Conservation (phyloP, 2,113 vertebrate species). For the Zosterops borbonicus region DNA sequence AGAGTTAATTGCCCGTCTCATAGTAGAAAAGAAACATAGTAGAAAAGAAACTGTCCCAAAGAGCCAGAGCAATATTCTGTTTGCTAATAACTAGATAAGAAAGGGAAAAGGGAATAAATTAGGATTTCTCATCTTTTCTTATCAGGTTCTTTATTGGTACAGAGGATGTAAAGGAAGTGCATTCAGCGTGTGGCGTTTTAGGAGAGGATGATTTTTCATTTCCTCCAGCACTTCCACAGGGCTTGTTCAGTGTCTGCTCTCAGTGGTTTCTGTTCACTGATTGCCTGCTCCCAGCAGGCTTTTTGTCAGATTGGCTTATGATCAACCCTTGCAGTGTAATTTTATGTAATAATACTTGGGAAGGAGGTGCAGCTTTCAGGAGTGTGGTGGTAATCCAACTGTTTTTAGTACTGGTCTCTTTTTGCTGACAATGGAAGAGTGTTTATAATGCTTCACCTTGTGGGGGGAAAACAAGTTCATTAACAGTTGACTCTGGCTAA, state of each 20-base stretch:
- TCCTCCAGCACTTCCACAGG: not conserved
- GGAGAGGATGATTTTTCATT: not conserved
- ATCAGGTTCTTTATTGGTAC: not conserved
- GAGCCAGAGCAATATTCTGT: not conserved
- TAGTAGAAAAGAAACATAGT: not conserved
- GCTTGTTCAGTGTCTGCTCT: not conserved
- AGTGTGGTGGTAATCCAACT: not conserved
- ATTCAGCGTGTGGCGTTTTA: not conserved
- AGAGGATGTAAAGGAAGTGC: not conserved
- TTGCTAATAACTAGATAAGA: constrained; percentile 26
- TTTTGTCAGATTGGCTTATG: constrained; percentile 34
- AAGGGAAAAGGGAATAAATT: not conserved
- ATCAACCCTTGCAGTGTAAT: not conserved
- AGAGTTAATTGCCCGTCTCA: not conserved
- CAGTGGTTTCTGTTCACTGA: not conserved
- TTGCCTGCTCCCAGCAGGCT: constrained; percentile 7
- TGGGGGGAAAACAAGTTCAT: not conserved
- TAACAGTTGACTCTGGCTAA: not conserved
- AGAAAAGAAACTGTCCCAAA: not conserved
- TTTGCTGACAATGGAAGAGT: not conserved
- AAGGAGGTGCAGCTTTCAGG: not conserved
- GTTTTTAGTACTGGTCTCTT: not conserved
- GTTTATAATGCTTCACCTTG: not conserved
- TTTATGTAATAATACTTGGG: not conserved
- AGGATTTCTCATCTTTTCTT: not conserved